phyloP scores from a whole-genome alignment of 2,797 vertebrate genomes.

The Microcaecilia unicolor region DNA sequence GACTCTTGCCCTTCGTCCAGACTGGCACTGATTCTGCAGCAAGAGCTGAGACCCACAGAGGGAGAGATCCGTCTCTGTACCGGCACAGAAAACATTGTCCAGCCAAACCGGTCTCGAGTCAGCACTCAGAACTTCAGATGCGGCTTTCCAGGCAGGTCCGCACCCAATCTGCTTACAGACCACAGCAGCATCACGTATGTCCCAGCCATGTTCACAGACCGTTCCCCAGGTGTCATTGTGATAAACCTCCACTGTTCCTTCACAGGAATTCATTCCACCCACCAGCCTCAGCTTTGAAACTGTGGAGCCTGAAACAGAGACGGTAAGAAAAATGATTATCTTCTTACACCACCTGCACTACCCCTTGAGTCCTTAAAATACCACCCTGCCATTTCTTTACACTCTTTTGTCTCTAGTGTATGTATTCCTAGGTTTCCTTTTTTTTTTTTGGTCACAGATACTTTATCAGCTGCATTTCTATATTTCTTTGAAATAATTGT shows the following conservation, averaged over 20 bases:
- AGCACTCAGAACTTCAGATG: background rate
- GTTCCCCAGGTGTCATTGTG: constrained; percentile 15
- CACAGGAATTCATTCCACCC: constrained; percentile 7
- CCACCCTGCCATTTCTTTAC: too few relatives aligned
- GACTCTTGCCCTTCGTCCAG: background rate
- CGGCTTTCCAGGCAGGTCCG: constrained; percentile 10
- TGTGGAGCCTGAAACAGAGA: too few relatives aligned
- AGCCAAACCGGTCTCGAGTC: constrained; percentile 11
- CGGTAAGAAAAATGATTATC: too few relatives aligned
- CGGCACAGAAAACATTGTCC: constrained; percentile 13
- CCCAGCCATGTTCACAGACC: constrained; percentile 27
- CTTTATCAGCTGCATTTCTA: too few relatives aligned
- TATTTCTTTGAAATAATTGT: too few relatives aligned
- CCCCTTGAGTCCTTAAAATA: too few relatives aligned
- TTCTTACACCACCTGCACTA: too few relatives aligned
- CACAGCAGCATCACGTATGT: constrained; percentile 12
- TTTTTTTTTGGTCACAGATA: too few relatives aligned
- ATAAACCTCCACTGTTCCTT: constrained; percentile 26
- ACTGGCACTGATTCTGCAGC: background rate
- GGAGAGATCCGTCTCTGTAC: constrained; percentile 14
- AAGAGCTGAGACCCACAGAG: background rate
- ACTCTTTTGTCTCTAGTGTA: too few relatives aligned
- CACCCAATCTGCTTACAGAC: constrained; percentile 27
- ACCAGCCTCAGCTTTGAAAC: constrained; percentile 3
- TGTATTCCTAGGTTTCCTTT: too few relatives aligned